Conservation (phyloP, 1,140 invertebrate genomes). For the Anastrepha obliqua region DNA sequence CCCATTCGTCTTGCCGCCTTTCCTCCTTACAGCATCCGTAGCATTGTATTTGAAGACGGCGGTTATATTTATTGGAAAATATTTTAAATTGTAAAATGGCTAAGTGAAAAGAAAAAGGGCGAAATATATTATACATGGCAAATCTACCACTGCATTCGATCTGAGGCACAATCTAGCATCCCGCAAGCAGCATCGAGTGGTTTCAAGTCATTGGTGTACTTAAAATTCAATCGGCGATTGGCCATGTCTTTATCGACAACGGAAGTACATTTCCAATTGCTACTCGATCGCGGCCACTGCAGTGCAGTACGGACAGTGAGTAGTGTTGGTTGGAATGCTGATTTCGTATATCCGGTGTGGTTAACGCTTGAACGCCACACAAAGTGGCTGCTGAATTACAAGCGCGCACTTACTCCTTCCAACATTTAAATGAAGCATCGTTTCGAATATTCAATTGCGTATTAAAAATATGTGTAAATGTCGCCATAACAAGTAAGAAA, state of each 20-base stretch:
- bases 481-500: background rate
- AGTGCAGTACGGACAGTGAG: background rate
- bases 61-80: slow-evolving; percentile 16
- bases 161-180: background rate
- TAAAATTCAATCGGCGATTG: slow-evolving; percentile 13
- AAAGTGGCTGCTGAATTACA: background rate
- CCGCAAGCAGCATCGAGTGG: background rate
- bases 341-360: slow-evolving; percentile 3
- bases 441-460: background rate
- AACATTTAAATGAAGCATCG: background rate
- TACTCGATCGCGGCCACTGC: background rate
- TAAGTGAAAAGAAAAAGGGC: background rate
- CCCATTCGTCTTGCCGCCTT: background rate
- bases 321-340: background rate
- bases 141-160: background rate
- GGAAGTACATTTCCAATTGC: slow-evolving; percentile 30
- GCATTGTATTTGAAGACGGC: background rate
- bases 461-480: background rate
- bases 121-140: background rate
- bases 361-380: background rate
- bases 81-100: slow-evolving; percentile 27
- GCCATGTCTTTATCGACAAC: slow-evolving; percentile 18
- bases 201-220: background rate
- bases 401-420: background rate
- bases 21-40: background rate